Percentiles rank a stretch among this genome's conserved stretches.
These are phyloP conservation scores for Macaria notata DNA, from an alignment of 2,888 invertebrate species.

Conservation along the genomic window DNA sequence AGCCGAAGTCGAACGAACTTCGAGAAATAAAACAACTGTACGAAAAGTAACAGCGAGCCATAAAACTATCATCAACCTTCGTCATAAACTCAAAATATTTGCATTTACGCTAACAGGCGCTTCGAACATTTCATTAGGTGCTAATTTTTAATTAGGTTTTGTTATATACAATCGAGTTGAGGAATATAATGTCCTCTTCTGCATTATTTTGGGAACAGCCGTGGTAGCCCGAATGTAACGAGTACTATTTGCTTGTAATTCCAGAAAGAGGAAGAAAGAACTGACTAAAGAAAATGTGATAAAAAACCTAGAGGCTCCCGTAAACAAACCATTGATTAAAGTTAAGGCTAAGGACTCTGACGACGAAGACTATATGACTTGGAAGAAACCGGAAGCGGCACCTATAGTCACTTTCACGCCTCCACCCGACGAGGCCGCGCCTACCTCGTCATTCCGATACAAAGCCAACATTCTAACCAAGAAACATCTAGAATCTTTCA, in stretches of 20 bases:
- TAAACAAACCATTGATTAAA: constrained; percentile 57
- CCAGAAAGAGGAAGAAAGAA: constrained; percentile 73
- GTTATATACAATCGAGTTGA: too few relatives aligned
- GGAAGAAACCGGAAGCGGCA: constrained; percentile 70
- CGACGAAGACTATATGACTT: constrained; percentile 76
- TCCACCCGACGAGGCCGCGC: constrained; percentile 61
- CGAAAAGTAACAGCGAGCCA: too few relatives aligned
- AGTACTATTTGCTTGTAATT: constrained; percentile 29
- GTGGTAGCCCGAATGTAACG: too few relatives aligned
- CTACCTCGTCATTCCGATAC: constrained; percentile 57
- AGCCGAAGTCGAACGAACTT: too few relatives aligned
- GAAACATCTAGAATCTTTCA: constrained; percentile 72
- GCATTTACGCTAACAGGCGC: too few relatives aligned
- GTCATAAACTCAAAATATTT: too few relatives aligned
- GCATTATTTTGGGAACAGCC: too few relatives aligned
- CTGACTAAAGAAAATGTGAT: constrained; percentile 59
- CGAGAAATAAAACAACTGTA: too few relatives aligned
- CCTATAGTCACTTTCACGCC: constrained; percentile 75
- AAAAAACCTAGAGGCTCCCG: constrained; percentile 54
- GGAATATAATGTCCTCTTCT: too few relatives aligned
- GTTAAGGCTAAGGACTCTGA: constrained; percentile 75
- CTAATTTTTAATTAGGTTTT: too few relatives aligned
- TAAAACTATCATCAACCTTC: too few relatives aligned
- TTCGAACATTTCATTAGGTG: too few relatives aligned
- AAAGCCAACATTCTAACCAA: constrained; percentile 69